phyloP scores from a whole-genome alignment of 1,140 invertebrate genomes.

The Nebria ingens region DNA sequence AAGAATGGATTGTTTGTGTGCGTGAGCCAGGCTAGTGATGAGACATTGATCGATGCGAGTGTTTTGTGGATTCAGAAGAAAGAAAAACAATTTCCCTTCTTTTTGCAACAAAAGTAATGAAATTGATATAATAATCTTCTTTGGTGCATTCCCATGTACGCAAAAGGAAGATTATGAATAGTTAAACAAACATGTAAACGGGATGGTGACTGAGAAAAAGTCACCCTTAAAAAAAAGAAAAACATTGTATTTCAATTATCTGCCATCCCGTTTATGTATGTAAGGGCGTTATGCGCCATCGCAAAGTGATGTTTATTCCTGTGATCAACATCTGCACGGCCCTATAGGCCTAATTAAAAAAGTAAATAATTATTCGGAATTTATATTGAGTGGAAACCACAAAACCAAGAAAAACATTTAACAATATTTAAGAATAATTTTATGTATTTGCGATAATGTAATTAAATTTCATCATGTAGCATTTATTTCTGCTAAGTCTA shows the following conservation, averaged over 20 bases:
- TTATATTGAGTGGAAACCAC: not conserved
- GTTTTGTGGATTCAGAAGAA: not conserved
- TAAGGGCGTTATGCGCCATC: not conserved
- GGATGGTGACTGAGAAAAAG: too few species aligned
- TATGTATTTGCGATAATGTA: not conserved
- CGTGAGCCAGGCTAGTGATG: not conserved
- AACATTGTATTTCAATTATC: too few species aligned
- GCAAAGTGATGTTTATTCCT: conserved; percentile 32
- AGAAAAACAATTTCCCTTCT: not conserved
- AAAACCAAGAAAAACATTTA: not conserved
- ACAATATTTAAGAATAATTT: not conserved
- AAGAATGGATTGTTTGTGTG: not conserved
- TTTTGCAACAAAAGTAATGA: too few species aligned
- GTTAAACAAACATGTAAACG: too few species aligned
- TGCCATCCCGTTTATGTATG: too few species aligned
- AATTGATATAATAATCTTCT: too few species aligned
- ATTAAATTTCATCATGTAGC: conserved; percentile 16
- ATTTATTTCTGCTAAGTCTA: conserved; percentile 21
- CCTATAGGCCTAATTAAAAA: conserved; percentile 15
- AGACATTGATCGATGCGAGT: not conserved
- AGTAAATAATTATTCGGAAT: too few species aligned
- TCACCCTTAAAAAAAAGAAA: too few species aligned
- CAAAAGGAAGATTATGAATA: too few species aligned
- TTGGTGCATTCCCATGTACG: too few species aligned
- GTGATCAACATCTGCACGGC: conserved; percentile 30